Percentiles rank a stretch among this genome's conserved stretches.
These are phyloP conservation scores for Osmoderma eremita DNA, from an alignment of 2,888 invertebrate genomes.

Conservation along the genomic window DNA sequence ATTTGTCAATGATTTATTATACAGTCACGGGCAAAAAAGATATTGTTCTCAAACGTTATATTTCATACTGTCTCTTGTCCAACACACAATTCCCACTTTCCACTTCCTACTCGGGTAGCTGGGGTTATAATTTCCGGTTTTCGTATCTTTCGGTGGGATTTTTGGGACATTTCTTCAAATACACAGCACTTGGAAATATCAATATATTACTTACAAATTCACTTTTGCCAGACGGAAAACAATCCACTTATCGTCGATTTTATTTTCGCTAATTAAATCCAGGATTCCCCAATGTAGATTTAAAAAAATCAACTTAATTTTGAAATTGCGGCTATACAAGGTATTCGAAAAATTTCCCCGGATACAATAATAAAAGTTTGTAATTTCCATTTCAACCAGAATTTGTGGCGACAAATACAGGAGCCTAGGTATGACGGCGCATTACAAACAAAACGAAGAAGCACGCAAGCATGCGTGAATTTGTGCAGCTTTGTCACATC, in stretches of 20 bases:
- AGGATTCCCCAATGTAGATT: neutral
- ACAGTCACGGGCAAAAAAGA: too few relatives aligned
- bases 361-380: slow-evolving; percentile 17
- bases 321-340: slow-evolving; percentile 4
- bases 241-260: neutral
- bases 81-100: too few relatives aligned
- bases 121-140: too few relatives aligned
- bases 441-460: slow-evolving; percentile 17
- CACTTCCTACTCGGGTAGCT: too few relatives aligned
- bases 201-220: too few relatives aligned
- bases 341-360: slow-evolving; percentile 10
- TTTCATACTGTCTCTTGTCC: too few relatives aligned
- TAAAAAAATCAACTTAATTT: slow-evolving; percentile 17
- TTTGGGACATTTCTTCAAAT: too few relatives aligned
- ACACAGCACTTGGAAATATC: too few relatives aligned
- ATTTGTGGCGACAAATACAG: slow-evolving; percentile 11
- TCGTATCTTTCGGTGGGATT: too few relatives aligned
- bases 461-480: slow-evolving; percentile 1
- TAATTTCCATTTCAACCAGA: slow-evolving; percentile 18
- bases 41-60: too few relatives aligned
- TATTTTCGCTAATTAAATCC: slow-evolving; percentile 20
- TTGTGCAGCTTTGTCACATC: slow-evolving; percentile 9
- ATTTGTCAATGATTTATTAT: too few relatives aligned
- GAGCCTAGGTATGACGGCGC: neutral
- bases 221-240: slow-evolving; percentile 3